Conservation (phyloP, 1,140 invertebrate species). For the Telenomus remus region DNA sequence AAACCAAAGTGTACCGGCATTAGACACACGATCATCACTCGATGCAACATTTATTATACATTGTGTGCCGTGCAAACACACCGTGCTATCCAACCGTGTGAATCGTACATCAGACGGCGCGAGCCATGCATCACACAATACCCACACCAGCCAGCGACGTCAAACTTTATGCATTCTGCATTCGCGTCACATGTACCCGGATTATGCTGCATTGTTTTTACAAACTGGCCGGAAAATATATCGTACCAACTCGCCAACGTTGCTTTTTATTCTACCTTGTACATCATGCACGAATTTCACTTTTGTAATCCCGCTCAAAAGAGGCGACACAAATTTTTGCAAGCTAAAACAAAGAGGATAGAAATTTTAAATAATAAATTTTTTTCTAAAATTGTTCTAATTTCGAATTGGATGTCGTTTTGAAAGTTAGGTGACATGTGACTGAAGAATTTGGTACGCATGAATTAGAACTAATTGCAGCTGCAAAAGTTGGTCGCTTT, state of each 20-base stretch:
- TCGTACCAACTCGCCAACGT: background rate
- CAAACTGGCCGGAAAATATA: slow-evolving; percentile 4
- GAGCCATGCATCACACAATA: slow-evolving; percentile 11
- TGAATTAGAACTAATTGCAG: background rate
- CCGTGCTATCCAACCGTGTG: slow-evolving; percentile 17
- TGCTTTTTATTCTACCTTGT: no score
- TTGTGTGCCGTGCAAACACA: slow-evolving; percentile 32
- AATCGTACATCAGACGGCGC: slow-evolving; percentile 27
- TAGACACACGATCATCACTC: slow-evolving; percentile 35
- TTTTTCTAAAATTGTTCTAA: no score
- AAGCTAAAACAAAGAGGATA: no score
- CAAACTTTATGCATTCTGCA: slow-evolving; percentile 31
- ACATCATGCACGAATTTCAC: no score
- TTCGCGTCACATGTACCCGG: slow-evolving; percentile 1
- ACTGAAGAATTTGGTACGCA: no score
- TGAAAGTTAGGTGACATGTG: no score
- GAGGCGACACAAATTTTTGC: no score
- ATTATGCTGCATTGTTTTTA: slow-evolving; percentile 22
- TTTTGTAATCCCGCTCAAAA: no score
- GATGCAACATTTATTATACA: slow-evolving; percentile 29
- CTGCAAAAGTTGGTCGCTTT: background rate
- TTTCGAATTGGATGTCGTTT: no score
- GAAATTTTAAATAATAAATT: no score
- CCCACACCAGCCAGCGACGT: slow-evolving; percentile 4
- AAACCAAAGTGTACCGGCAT: slow-evolving; percentile 30